Evolutionary conservation across 2,113 vertebrate species (phyloP), one percentile per base, ranked within the genome.

Genomic region (Zosterops pallidus): DNA sequence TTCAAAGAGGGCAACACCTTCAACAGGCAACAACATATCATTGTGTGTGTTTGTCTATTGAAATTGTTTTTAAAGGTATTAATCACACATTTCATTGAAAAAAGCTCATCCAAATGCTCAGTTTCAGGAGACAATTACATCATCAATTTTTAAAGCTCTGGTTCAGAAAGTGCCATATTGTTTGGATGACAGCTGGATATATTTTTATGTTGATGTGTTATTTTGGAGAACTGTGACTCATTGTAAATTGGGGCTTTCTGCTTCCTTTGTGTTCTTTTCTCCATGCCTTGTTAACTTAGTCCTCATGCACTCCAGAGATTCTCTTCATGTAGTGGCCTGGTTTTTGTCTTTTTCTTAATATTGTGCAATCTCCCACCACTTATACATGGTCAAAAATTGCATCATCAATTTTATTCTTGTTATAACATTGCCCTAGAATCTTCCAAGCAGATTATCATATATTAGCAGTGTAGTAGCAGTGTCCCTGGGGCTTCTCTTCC

Each of bases 341-440:
- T 7, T 95, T 94, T 93, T 71, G 22, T 90, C 60, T 92, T 89
- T 84, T 92, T 76, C 88, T 65, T 83, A 76, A n/a, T 84, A 62
- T 41, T 83, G 63, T 59, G 31, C 52, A 26, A 52, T 92, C 31
- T 91, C 33, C 44, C 22, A 70, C 55, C 24, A 39, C 70, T 95
- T 89, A 41, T 29, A 53, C 21, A 20, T 56, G 63, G 57, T 72
- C 89, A 83, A 82, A 96, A 92, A 80, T 64, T 57, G 33, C 35
- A 24, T 82, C 71, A 93, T 91, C 55, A 47, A n/a, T 96, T 94
- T 96, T 83, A 53, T 93, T 90, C 46, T 74, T 60, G 55, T 90
- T 93, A 69, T 67, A 88, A 50, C 24, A 44, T 95, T 92, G 77
- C 17, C 42, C 35, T 76, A 41, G 60, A 85, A 78, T 86, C 64